Base-by-base conservation (phyloP, 2,113 vertebrate species). In the Strix uralensis region DNA sequence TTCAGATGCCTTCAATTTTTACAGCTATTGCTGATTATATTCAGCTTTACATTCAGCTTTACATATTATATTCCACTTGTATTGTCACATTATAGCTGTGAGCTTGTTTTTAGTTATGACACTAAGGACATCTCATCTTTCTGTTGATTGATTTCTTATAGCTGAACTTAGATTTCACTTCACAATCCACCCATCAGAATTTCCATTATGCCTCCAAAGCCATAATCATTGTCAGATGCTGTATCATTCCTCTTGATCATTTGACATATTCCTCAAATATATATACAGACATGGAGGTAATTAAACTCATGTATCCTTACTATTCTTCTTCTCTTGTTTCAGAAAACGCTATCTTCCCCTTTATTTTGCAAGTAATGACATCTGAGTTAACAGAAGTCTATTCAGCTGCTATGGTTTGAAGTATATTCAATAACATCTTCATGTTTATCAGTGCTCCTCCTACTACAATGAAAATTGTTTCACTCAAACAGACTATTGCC, bases 221-320 rank as follows among this genome's bases (percentile, higher is more conserved):
- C 54, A 81, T 94, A 95, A 96, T 94, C 54, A 65, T 29, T 88
- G 54, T 85, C 96, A 94, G 95, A 92, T 95, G 83, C 52, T 88
- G 44, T 72, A 75, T 90, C 77, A 80, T 91, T 95, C 61, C 34
- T 94, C 89, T 70, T 87, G 78, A 81, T 95, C 71, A 57, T 91
- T 92, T 92, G 67, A 91, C 86, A 61, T 94, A 79, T 91, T 94
- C 77, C 90, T 93, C 58, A 94, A 72, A 83, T 87, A 91, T 62
- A 94, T 61, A 71, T 66, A 87, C 49, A 97, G 73, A 92, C 46
- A 94, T 91, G 80, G 95, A 94, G 94, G 66, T 94, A 94, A 89
- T 95, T 96, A 95, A 95, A 96, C 58, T 94, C 92, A 74, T 92
- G 58, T 92, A 94, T 88, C 58, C 57, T 87, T 88, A 78, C 81